These are phyloP conservation scores for Centroberyx gerrardi DNA, from an alignment of 2,797 vertebrate species.

Conservation along the genomic window DNA sequence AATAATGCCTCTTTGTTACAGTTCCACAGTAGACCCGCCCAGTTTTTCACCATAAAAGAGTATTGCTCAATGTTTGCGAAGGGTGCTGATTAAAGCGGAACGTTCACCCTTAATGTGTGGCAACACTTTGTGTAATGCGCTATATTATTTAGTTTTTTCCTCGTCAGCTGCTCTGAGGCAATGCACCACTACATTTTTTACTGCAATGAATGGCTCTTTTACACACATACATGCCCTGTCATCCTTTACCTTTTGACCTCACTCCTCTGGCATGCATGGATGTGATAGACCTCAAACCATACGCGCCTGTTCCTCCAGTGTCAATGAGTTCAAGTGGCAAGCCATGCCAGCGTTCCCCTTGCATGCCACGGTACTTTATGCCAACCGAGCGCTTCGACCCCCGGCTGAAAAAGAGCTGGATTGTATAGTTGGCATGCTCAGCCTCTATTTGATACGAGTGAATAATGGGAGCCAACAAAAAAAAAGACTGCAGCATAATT, in stretches of 20 bases:
- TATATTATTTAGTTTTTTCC: neutral
- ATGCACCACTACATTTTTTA: neutral
- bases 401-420: conserved; percentile 7
- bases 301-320: neutral
- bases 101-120: neutral
- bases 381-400: conserved; percentile 8
- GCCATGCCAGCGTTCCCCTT: conserved; percentile 3
- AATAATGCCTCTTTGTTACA: conserved; percentile 25
- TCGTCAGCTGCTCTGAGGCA: neutral
- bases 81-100: neutral
- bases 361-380: conserved; percentile 3
- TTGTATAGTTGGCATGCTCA: conserved; percentile 3
- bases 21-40: neutral
- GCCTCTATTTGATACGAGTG: conserved; percentile 17
- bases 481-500: conserved; percentile 17
- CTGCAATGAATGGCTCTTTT: neutral
- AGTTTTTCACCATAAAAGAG: neutral
- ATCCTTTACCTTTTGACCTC: neutral
- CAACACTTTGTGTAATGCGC: neutral
- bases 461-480: conserved; percentile 25
- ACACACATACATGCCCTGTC: neutral
- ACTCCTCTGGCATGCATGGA: neutral
- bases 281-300: neutral
- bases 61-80: neutral
- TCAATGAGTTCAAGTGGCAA: conserved; percentile 9